Evolutionary conservation across 2,113 vertebrate species (phyloP), one percentile per base, ranked within the genome.

Genomic region (Dasyurus viverrinus): DNA sequence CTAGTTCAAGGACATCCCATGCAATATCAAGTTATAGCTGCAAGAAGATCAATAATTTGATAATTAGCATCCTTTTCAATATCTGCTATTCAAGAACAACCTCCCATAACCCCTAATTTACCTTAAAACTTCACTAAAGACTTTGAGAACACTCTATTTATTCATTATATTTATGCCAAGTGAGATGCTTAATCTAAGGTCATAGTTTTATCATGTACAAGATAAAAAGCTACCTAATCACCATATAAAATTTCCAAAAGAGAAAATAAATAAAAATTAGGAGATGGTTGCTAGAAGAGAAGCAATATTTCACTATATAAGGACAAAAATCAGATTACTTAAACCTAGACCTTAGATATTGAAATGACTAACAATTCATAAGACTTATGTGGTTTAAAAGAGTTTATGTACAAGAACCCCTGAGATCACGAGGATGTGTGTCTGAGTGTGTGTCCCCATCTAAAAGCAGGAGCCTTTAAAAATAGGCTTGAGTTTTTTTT

Each of bases 401-500:
- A 92, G n/a, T 94, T 24, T 46, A 3, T 52, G 8, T 27, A 68
- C 76, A 89, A 42, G 19, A 19, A 42, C 36, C n/a, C n/a, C 36
- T 42, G n/a, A 42, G 19, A 23, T 42, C 68, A 42, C 22, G 68
- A 30, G 68, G 24, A 9, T 10, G 25, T 57, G 25, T 57, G 55
- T 55, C 7, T 55, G 54, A 9, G 25, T 89, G 54, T 53, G 89
- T 84, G 23, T 90, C 90, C 57, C 54, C 46, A 93, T 55, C 42
- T 42, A 90, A 93, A 92, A 94, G 54, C 53, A 93, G 42, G 46
- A 0, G 2, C 0, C 92, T 94, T 46, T 68, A 53, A 57, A 94
- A 94, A n/a, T 47, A 92, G 7, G 94, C 25, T 91, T 90, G 53
- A 95, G 47, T 5, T 10, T 22, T 53, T 96, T 92, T 95, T 95